A percentile compares a stretch with the other conserved stretches of the same genome.
Evolutionary conservation across 2,888 invertebrate species (phyloP).

Genomic region (Chromoteleia sp.): DNA sequence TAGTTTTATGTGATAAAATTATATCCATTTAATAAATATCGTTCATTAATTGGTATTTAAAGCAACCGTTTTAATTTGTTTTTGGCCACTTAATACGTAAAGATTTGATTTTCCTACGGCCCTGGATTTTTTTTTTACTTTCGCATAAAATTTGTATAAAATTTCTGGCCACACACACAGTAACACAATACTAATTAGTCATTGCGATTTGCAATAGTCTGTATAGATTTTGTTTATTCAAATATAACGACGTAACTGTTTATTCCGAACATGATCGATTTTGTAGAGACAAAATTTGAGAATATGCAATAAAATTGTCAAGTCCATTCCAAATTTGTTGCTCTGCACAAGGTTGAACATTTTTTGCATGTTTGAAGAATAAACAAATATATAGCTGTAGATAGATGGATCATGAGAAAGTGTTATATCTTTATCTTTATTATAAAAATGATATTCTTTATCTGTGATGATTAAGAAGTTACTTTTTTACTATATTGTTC

Average conservation of each 20-base stretch:
- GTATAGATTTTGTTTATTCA: constrained; percentile 44
- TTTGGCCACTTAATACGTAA: too few relatives aligned
- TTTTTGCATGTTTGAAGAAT: constrained; percentile 45
- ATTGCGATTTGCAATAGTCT: constrained; percentile 43
- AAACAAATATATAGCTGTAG: constrained; percentile 42
- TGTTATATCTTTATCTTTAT: constrained; percentile 45
- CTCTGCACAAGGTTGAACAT: constrained; percentile 10
- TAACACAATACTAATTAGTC: constrained; percentile 73
- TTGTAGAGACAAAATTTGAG: constrained; percentile 22
- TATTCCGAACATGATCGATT: constrained; percentile 28
- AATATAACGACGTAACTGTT: constrained; percentile 25
- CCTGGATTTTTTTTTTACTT: not conserved
- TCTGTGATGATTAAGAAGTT: not conserved
- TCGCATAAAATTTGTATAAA: not conserved
- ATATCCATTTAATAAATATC: too few relatives aligned
- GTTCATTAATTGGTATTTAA: not conserved
- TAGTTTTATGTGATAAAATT: too few relatives aligned
- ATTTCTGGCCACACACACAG: constrained; percentile 78
- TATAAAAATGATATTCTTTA: not conserved
- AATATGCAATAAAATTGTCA: constrained; percentile 28
- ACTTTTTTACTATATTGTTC: too few relatives aligned
- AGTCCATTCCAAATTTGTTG: constrained; percentile 32
- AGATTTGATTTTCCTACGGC: too few relatives aligned
- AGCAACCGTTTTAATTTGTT: constrained; percentile 17
- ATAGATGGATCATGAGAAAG: constrained; percentile 42